These are phyloP conservation scores for Alouatta caraya DNA, from an alignment of 2,797 vertebrate genomes.

Conservation along the genomic window DNA sequence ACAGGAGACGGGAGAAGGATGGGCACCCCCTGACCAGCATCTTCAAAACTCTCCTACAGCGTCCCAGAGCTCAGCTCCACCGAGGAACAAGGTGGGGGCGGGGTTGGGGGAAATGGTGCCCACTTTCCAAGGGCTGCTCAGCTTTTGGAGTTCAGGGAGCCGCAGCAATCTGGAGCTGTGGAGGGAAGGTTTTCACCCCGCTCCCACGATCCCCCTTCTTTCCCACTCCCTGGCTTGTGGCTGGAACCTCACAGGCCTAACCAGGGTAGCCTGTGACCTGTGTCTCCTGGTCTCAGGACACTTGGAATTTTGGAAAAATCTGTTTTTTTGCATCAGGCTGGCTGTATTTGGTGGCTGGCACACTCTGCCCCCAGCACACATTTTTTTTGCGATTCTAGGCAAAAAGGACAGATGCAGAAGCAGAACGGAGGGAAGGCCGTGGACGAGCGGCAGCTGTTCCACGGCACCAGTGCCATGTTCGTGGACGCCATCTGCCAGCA, in stretches of 20 bases:
- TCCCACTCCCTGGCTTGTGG: not conserved
- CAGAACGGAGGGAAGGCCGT: conserved; percentile 80
- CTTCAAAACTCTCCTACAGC: not conserved
- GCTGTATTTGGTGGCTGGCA: not conserved
- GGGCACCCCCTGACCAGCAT: not conserved
- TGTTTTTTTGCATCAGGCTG: not conserved
- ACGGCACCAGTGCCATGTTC: conserved; percentile 87
- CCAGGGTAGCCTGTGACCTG: not conserved
- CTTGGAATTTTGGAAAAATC: not conserved
- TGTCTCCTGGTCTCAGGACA: not conserved
- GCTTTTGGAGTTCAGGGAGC: not conserved
- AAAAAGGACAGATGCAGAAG: conserved; percentile 92
- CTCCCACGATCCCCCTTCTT: too few relatives aligned
- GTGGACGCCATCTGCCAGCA: conserved; percentile 88
- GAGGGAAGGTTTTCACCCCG: not conserved
- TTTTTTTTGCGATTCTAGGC: conserved; percentile 83
- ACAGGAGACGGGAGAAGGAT: not conserved
- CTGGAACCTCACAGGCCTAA: not conserved
- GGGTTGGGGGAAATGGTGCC: not conserved
- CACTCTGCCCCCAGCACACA: not conserved
- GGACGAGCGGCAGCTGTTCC: conserved; percentile 89
- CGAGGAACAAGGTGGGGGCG: not conserved
- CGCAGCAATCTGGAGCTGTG: not conserved
- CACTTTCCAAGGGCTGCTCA: not conserved
- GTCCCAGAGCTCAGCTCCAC: not conserved